Base-by-base conservation (phyloP, 2,797 vertebrate species). In the Denticeps clupeoides region DNA sequence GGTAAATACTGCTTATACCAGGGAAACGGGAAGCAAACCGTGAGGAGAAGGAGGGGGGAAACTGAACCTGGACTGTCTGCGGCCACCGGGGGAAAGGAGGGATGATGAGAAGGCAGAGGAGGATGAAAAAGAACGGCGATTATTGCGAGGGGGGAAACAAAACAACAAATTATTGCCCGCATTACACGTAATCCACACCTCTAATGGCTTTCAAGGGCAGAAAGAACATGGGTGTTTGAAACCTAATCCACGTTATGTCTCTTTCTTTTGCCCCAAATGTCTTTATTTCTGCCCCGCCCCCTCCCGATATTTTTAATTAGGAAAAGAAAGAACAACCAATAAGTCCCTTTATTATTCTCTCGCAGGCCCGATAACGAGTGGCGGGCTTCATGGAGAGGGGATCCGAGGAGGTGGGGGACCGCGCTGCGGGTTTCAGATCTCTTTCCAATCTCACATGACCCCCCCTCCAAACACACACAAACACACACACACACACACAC, bases 1-100 rank as follows among this genome's bases (percentile, higher is more conserved):
- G 81, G 71, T 77, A 81, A 84, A 85, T 82, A 84, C 73, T 67
- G 79, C 78, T 85, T 81, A 83, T 84, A 88, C 87, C 82, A 84
- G 79, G 77, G 74, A 85, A 82, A 80, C 68, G 69, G 65, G 62
- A 65, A 76, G 55, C 63, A 59, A 67, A 73, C 70, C 65, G 68
- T 54, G 70, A 22, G 33, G 22, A 41, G 40, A 15, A 13, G 41
- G n/a, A 1, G n/a, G 15, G 29, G 13, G 29, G 32, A 29, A 3
- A 54, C 45, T 43, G 54, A 35, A 56, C 54, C 51, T 56, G 45
- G 47, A 43, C 42, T 29, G 49, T 29, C 38, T 29, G 26, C 38
- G 44, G 43, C 33, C 55, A 51, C 32, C 23, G 24, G 21, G 24
- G 24, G 23, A 62, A 47, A 19, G 32, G 7, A 11, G 12, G 37